Percentiles rank a stretch among this genome's conserved stretches.
These are phyloP conservation scores for Chaenocephalus aceratus DNA, from an alignment of 2,113 vertebrate species.

Conservation along the genomic window DNA sequence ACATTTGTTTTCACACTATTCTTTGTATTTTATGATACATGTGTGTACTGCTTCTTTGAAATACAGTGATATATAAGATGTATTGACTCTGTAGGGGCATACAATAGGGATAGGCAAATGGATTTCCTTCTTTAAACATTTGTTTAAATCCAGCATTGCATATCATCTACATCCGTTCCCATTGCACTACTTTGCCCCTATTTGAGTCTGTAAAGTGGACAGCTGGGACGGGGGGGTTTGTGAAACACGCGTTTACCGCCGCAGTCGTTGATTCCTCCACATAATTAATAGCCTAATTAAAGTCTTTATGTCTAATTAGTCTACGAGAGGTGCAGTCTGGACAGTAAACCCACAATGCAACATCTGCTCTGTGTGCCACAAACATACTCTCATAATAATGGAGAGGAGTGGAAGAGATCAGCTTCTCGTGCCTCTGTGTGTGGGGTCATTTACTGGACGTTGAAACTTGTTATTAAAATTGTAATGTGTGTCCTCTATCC, in stretches of 20 bases:
- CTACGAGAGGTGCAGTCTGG: constrained; percentile 46
- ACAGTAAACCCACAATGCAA: constrained; percentile 14
- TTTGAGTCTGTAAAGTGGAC: constrained; percentile 20
- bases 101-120: no score
- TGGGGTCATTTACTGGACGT: not conserved
- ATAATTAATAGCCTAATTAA: constrained; percentile 72
- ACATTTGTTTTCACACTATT: not conserved
- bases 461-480: not conserved
- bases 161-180: not conserved
- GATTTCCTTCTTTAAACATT: not conserved
- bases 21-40: not conserved
- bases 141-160: not conserved
- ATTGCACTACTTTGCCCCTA: constrained; percentile 3
- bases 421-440: not conserved
- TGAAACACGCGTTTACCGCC: constrained; percentile 17
- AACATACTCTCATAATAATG: constrained; percentile 3
- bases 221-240: constrained; percentile 8
- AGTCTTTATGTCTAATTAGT: constrained; percentile 62
- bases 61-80: not conserved
- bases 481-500: not conserved
- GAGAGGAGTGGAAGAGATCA: constrained; percentile 3
- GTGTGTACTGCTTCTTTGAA: not conserved
- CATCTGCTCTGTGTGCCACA: constrained; percentile 29
- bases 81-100: no score
- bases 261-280: constrained; percentile 34